These are phyloP conservation scores for Cylindroiulus punctatus DNA, from an alignment of 2,888 invertebrate genomes.

Conservation along the genomic window DNA sequence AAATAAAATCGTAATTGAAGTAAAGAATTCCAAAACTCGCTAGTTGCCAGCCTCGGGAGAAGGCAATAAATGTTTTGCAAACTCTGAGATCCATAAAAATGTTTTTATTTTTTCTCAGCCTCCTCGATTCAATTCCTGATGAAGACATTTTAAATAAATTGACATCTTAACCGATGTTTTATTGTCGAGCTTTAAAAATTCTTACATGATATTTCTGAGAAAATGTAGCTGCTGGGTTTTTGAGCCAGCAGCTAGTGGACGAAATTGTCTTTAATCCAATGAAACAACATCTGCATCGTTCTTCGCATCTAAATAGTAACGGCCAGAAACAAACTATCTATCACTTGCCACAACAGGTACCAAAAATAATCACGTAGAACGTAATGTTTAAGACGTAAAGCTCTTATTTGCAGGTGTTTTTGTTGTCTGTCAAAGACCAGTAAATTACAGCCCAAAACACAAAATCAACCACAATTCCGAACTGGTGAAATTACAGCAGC, in stretches of 20 bases:
- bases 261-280: no score
- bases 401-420: neutral
- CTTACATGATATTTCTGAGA: neutral
- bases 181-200: neutral
- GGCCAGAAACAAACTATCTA: no score
- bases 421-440: neutral
- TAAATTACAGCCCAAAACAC: neutral
- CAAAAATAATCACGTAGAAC: no score
- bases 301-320: no score
- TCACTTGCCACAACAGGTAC: no score
- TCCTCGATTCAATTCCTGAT: neutral
- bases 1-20: neutral
- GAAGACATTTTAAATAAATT: neutral
- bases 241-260: no score
- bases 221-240: neutral
- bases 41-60: neutral
- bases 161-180: neutral
- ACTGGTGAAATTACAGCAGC: neutral
- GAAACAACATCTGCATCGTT: no score
- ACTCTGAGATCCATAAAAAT: neutral
- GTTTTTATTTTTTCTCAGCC: neutral
- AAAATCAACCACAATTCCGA: neutral
- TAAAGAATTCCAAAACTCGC: neutral
- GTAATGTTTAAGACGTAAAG: neutral
- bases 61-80: neutral